phyloP scores from a whole-genome alignment of 2,113 vertebrate species.

The Hymenochirus boettgeri region DNA sequence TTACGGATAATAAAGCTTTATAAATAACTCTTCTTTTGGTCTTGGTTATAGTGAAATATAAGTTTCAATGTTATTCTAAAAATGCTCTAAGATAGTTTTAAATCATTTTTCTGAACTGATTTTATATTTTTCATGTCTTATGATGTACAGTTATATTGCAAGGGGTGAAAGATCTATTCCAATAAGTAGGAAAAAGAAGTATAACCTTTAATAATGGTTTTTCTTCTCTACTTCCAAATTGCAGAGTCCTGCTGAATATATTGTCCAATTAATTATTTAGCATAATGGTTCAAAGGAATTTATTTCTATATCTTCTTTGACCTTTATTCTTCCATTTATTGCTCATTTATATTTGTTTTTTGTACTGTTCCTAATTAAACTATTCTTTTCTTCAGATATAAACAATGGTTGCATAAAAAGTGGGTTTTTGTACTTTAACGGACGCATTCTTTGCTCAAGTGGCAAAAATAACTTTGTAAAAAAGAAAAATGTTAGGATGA shows the following conservation, averaged over 20 bases:
- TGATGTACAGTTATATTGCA: slow-evolving; percentile 1
- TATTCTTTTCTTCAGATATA: slow-evolving; percentile 12
- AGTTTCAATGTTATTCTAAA: no score
- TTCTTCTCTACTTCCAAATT: slow-evolving; percentile 21
- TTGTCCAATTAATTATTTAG: slow-evolving; percentile 37
- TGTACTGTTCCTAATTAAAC: slow-evolving; percentile 26
- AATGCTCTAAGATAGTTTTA: no score
- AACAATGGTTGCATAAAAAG: no score
- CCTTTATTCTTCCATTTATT: slow-evolving; percentile 32
- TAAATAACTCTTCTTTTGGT: no score
- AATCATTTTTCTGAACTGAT: no score
- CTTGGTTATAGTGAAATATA: no score
- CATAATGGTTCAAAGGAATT: slow-evolving; percentile 33
- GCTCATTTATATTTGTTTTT: slow-evolving; percentile 34
- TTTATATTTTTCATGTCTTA: slow-evolving; percentile 14
- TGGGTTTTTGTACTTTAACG: neutral
- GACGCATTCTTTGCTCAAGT: neutral
- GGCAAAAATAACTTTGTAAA: no score
- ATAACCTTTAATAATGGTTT: slow-evolving; percentile 26
- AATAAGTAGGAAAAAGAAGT: slow-evolving; percentile 15
- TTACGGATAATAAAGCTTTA: no score
- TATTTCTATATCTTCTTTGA: slow-evolving; percentile 21
- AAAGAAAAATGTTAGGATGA: no score
- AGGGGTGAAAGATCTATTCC: slow-evolving; percentile 11
- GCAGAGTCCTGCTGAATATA: slow-evolving; percentile 19